Percentiles rank a stretch among this genome's conserved stretches.
Evolutionary conservation across 1,140 invertebrate species (phyloP).

Genomic region (Chrysomallon squamiferum): DNA sequence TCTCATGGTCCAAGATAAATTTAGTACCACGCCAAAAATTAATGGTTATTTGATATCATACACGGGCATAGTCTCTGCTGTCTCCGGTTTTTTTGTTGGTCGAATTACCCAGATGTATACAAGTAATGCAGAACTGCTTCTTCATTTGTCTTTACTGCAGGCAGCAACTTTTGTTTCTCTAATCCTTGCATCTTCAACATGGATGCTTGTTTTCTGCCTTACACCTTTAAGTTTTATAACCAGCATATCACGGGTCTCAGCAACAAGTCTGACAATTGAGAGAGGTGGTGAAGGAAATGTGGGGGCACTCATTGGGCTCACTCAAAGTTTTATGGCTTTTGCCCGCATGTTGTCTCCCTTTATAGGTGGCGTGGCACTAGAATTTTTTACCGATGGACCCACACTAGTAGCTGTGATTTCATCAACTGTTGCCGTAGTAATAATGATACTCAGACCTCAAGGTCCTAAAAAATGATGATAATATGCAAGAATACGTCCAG

Average conservation of each 20-base stretch:
- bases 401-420: constrained; percentile 32
- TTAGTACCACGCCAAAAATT: constrained; percentile 46
- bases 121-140: constrained; percentile 46
- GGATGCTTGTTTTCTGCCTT: constrained; percentile 40
- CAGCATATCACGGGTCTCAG: constrained; percentile 51
- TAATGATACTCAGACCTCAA: constrained; percentile 38
- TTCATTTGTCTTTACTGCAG: constrained; percentile 48
- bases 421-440: constrained; percentile 26
- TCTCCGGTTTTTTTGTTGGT: constrained; percentile 57
- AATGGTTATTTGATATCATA: constrained; percentile 63
- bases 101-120: constrained; percentile 50
- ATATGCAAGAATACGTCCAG: too few relatives aligned
- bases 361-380: constrained; percentile 58
- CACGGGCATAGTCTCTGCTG: constrained; percentile 48
- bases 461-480: constrained; percentile 12
- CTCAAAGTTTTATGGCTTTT: constrained; percentile 59
- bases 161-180: constrained; percentile 34
- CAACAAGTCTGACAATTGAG: constrained; percentile 50
- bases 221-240: constrained; percentile 55
- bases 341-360: constrained; percentile 57
- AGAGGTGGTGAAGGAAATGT: constrained; percentile 37
- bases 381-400: constrained; percentile 44
- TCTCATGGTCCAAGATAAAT: constrained; percentile 50
- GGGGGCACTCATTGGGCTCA: constrained; percentile 57
- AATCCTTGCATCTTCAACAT: constrained; percentile 24